A percentile compares a stretch with the other conserved stretches of the same genome.
Evolutionary conservation across 2,888 invertebrate species (phyloP).

Genomic region (Vandiemenella viatica): DNA sequence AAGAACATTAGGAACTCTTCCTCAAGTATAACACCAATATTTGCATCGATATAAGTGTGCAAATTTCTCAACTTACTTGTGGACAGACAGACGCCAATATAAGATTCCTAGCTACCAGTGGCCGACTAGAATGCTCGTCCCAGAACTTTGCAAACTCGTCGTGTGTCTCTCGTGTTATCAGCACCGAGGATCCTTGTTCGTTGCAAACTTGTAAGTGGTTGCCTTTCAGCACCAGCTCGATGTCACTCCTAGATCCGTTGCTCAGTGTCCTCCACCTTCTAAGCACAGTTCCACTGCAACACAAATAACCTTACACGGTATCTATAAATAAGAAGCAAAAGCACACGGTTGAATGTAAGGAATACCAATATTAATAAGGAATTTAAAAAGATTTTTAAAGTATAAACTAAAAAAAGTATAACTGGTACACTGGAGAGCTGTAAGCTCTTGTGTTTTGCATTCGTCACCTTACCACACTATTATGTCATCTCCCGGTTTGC

Average conservation of each 20-base stretch:
- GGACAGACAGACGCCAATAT: conserved; percentile 71
- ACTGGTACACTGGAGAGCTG: background rate
- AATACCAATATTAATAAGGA: background rate
- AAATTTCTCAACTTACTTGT: too few species aligned
- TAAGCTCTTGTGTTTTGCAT: background rate
- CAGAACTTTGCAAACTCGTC: conserved; percentile 59
- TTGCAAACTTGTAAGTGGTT: conserved; percentile 55
- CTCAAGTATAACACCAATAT: too few species aligned
- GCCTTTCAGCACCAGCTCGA: conserved; percentile 54
- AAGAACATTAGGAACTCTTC: too few species aligned
- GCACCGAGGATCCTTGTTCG: conserved; percentile 30
- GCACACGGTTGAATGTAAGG: background rate
- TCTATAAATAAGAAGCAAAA: background rate
- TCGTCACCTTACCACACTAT: conserved; percentile 52
- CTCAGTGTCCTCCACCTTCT: conserved; percentile 52
- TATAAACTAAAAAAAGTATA: conserved; percentile 1
- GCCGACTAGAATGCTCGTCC: conserved; percentile 43
- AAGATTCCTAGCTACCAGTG: conserved; percentile 56
- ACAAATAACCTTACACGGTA: background rate
- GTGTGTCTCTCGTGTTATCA: conserved; percentile 46
- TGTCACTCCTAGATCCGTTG: conserved; percentile 44
- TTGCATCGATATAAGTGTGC: too few species aligned
- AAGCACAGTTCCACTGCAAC: conserved; percentile 55
- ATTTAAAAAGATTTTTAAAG: background rate
- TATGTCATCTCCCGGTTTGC: conserved; percentile 81